Percentiles rank a stretch among this genome's conserved stretches.
Conservation (phyloP, 2,797 vertebrate genomes). For the Halcyon chelicuti region DNA sequence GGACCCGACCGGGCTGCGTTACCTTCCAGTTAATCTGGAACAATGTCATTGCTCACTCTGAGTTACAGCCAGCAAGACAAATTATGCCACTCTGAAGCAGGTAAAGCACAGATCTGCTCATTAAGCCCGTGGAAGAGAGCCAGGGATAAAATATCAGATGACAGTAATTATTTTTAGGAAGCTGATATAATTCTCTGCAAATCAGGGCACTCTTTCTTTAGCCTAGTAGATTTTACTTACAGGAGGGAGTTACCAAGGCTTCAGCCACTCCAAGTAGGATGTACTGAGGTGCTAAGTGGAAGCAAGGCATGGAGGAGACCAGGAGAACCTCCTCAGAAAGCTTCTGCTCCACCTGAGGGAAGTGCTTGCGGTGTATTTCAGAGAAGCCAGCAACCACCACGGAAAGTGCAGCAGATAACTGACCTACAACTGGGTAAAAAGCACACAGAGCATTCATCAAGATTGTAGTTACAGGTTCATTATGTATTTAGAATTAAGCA, state of each 20-base stretch:
- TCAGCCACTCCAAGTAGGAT: conserved; percentile 92
- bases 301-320: conserved; percentile 91
- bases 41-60: background rate
- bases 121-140: background rate
- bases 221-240: conserved; percentile 78
- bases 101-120: conserved; percentile 35
- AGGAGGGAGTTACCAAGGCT: conserved; percentile 88
- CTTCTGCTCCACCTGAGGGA: conserved; percentile 85
- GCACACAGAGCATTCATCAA: background rate
- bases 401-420: conserved; percentile 85
- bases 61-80: conserved; percentile 31
- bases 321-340: conserved; percentile 85
- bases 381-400: conserved; percentile 85
- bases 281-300: conserved; percentile 90
- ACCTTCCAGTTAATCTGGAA: background rate
- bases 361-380: conserved; percentile 87
- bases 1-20: background rate
- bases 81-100: background rate
- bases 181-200: background rate
- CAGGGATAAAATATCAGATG: background rate
- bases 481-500: fast-evolving
- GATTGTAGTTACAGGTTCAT: background rate
- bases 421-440: conserved; percentile 84
- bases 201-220: background rate
- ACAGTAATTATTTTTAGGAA: conserved; percentile 11